Evolutionary conservation across 2,888 invertebrate species (phyloP).

Genomic region (Epirrita christyi): DNA sequence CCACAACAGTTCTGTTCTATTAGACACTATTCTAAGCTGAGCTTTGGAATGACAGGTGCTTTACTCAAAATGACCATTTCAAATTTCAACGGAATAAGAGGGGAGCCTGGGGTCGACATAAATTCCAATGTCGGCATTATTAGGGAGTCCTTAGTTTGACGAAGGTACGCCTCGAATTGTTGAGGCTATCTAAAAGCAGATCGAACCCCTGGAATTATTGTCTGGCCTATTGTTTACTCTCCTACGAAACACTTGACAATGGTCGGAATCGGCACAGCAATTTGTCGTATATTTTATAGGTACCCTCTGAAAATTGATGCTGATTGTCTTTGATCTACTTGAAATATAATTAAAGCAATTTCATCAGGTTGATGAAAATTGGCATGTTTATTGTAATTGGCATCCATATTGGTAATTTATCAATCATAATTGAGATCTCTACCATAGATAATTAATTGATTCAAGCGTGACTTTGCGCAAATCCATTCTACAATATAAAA

Average conservation of each 20-base stretch:
- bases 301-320: constrained; percentile 24
- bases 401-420: no score
- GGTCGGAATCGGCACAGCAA: constrained; percentile 41
- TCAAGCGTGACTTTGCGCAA: no score
- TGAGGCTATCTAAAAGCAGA: constrained; percentile 66
- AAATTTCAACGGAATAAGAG: constrained; percentile 63
- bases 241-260: constrained; percentile 46
- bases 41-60: constrained; percentile 67
- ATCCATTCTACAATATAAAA: no score
- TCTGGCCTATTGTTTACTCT: constrained; percentile 59
- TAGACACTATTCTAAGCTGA: constrained; percentile 41
- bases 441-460: no score
- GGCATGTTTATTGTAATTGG: constrained; percentile 2
- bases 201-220: constrained; percentile 62
- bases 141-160: constrained; percentile 74
- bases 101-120: constrained; percentile 70
- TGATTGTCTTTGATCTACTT: constrained; percentile 28
- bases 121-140: constrained; percentile 74
- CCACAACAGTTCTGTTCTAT: constrained; percentile 40
- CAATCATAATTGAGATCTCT: no score
- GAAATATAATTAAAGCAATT: constrained; percentile 31
- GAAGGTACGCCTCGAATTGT: constrained; percentile 73
- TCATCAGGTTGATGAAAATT: constrained; percentile 19
- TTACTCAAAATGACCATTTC: constrained; percentile 70
- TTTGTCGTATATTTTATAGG: constrained; percentile 45